Evolutionary conservation across 23 tunicate species (phyloP), one percentile per base, ranked within the genome.

Genomic region (Trididemnum nubilum): DNA sequence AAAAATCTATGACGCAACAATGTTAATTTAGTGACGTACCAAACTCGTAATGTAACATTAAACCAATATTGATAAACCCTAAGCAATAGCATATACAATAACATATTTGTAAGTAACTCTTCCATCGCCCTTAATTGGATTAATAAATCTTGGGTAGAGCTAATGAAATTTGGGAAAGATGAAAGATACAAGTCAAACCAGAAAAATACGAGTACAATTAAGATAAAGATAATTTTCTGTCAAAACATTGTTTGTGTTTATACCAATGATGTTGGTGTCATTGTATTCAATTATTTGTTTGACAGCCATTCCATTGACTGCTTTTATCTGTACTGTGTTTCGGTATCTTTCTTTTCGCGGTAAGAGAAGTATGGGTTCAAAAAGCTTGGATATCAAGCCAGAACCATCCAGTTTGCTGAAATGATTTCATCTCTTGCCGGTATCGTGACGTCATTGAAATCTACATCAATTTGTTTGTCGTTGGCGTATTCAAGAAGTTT

Each of bases 401-500:
- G 31, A 37, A 73, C 79, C 79, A 73, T 36, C 25, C 31, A 7
- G 33, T 73, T 73, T 29, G 59, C 79, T 38, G 79, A 31, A 73
- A 73, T 38, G 22, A 2, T 39, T 18, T 7, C 25, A 24, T 24
- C 79, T 15, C 60, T 59, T 3, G 35, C 60, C 3, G 26, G 37
- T 28, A 73, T 73, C 2, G 60, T 73, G 59, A 73, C 79, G 33
- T 73, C 79, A 39, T 73, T 73, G 31, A 73, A 73, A 24, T 18
- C 19, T 22, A 24, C 79, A 19, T 39, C 21, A n/a, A 15, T 15
- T 37, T 59, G 58, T 19, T 73, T 61, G 4, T 61, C 26, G 4
- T 61, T 61, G 15, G 67, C 67, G n/a, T 61, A 61, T 61, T 61
- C 67, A 15, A 61, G 26, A 25, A 61, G n/a, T n/a, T n/a, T n/a